These are phyloP conservation scores for Halichoeres trimaculatus DNA, from an alignment of 2,113 vertebrate genomes.

Conservation along the genomic window DNA sequence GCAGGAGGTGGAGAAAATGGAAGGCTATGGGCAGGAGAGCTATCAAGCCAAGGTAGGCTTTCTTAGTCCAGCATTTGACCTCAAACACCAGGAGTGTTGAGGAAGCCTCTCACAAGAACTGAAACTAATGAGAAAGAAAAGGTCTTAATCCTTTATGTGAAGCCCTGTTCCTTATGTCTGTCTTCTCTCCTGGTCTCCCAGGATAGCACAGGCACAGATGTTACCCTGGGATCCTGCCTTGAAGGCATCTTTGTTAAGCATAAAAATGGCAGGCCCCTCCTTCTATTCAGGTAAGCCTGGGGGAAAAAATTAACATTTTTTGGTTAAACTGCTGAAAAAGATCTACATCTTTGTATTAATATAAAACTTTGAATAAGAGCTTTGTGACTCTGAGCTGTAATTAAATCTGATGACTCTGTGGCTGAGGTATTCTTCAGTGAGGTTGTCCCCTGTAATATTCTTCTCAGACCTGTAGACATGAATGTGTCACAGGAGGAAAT, in stretches of 20 bases:
- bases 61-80: background rate
- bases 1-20: conserved; percentile 97
- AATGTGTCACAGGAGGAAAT: conserved; percentile 34
- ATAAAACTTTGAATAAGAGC: background rate
- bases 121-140: background rate
- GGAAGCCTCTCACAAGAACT: background rate
- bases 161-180: background rate
- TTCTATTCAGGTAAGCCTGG: conserved; percentile 89
- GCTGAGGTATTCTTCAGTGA: conserved; percentile 26
- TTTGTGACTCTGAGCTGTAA: conserved; percentile 20
- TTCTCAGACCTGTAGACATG: conserved; percentile 4
- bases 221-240: conserved; percentile 92
- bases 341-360: conserved; percentile 1
- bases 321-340: conserved; percentile 5
- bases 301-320: background rate
- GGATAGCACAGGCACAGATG: conserved; percentile 94
- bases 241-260: conserved; percentile 97
- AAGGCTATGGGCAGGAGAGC: conserved; percentile 95
- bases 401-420: conserved; percentile 22
- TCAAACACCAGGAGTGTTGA: background rate
- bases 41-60: conserved; percentile 92
- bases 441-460: conserved; percentile 16
- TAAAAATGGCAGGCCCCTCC: conserved; percentile 91
- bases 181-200: conserved; percentile 69
- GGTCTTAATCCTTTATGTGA: no score